Percentiles rank a stretch among this genome's conserved stretches.
phyloP scores from a whole-genome alignment of 2,888 invertebrate genomes.

The Actias luna region DNA sequence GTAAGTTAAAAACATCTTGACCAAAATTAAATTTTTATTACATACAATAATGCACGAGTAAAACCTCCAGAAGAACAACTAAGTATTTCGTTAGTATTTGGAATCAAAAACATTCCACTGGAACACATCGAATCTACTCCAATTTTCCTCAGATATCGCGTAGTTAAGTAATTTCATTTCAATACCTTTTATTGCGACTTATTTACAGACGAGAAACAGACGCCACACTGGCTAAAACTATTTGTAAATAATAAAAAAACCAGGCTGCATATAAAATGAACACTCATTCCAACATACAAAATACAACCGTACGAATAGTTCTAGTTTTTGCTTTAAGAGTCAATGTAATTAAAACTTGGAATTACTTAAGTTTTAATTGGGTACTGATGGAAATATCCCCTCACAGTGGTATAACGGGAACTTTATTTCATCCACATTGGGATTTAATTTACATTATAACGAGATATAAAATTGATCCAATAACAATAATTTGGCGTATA shows the following conservation, averaged over 20 bases:
- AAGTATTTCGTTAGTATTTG: too few species aligned
- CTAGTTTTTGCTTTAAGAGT: conserved; percentile 42
- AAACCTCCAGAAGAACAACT: too few species aligned
- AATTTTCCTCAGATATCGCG: too few species aligned
- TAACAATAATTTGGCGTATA: neutral
- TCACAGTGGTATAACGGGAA: conserved; percentile 18
- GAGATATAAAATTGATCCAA: conserved; percentile 14
- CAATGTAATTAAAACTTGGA: conserved; percentile 51
- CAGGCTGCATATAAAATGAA: neutral
- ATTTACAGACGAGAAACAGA: neutral
- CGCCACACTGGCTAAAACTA: neutral
- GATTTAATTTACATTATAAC: conserved; percentile 20
- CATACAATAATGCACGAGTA: too few species aligned
- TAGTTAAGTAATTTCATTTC: too few species aligned
- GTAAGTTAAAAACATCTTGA: too few species aligned
- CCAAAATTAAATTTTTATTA: too few species aligned
- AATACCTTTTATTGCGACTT: neutral
- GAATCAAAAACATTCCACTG: too few species aligned
- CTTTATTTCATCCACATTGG: conserved; percentile 16
- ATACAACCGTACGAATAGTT: conserved; percentile 36
- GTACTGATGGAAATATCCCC: conserved; percentile 26
- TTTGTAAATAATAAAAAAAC: neutral
- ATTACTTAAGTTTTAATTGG: conserved; percentile 54
- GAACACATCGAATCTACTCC: too few species aligned
- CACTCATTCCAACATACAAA: conserved; percentile 7